Conservation (phyloP, 2,797 vertebrate species). For the Harpagifer antarcticus region DNA sequence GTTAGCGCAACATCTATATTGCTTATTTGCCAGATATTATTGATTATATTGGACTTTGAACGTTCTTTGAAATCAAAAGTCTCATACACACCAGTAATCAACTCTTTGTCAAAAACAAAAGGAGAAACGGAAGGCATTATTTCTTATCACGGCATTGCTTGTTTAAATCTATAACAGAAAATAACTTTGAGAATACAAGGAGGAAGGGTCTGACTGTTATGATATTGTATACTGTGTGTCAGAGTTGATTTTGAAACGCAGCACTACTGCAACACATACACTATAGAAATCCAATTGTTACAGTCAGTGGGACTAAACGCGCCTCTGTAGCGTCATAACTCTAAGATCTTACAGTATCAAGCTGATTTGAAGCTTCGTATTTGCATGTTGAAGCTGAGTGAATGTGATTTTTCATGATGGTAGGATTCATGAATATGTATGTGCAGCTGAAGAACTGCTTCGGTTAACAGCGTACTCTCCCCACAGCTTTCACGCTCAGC, state of each 20-base stretch:
- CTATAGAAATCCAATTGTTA: slow-evolving; percentile 32
- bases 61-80: neutral
- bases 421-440: slow-evolving; percentile 28
- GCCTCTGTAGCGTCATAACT: neutral
- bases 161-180: slow-evolving; percentile 18
- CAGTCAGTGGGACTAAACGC: slow-evolving; percentile 1
- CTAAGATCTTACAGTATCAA: slow-evolving; percentile 7
- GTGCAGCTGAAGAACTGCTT: slow-evolving; percentile 12
- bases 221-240: slow-evolving; percentile 27
- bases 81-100: neutral
- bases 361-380: slow-evolving; percentile 19
- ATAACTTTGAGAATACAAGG: slow-evolving; percentile 13
- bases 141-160: neutral
- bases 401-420: slow-evolving; percentile 14
- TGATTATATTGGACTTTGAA: neutral
- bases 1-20: neutral
- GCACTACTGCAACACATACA: slow-evolving; percentile 19
- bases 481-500: slow-evolving; percentile 9
- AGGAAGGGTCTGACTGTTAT: neutral
- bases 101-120: neutral
- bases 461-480: neutral
- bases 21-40: slow-evolving; percentile 6
- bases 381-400: slow-evolving; percentile 14
- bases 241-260: slow-evolving; percentile 15
- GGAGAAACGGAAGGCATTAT: neutral